Base-by-base conservation (phyloP, 2,113 vertebrate genomes). In the Alaudala cheleensis region DNA sequence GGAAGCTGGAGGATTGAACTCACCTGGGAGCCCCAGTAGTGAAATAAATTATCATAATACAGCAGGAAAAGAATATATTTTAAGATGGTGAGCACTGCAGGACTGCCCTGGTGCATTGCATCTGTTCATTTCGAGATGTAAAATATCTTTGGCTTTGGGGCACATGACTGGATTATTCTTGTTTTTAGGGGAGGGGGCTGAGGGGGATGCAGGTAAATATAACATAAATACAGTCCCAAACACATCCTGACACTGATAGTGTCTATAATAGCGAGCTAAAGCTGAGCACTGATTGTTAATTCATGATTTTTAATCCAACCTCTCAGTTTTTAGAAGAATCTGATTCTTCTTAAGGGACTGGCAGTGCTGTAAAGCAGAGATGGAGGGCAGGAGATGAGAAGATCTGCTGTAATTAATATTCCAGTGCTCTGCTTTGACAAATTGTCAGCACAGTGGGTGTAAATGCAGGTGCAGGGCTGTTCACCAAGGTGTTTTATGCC, bases 21-120 rank as follows among this genome's bases (percentile, higher is more conserved):
- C 88, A 78, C 67, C 69, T 90, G 92, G 90, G 95, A 94, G 79
- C 49, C n/a, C 44, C 34, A 5, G 50, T 6, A 94, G 85, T 86
- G 82, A 90, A 94, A 93, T 94, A 92, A 83, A 93, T 94, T 94
- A 95, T 29, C 85, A 94, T 94, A 97, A 96, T 81, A 67, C 6
- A 74, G 71, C 62, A 40, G 51, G 79, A 60, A 81, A 92, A 88
- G 50, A 82, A 82, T 91, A 34, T 45, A 34, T 80, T 94, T 93
- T 60, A 49, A 61, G 54, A 16, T 45, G 66, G 78, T 17, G 90
- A 88, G 42, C 58, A 45, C 58, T 6, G 34, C 5, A 4, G 62
- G 50, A 5, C 62, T 81, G 50, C 92, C 58, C 54, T 93, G 62
- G 58, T 62, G 79, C 53, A 47, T 66, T 61, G 16, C 44, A 37